These are phyloP conservation scores for Idris sp. DNA, from an alignment of 1,140 invertebrate species.

Conservation along the genomic window DNA sequence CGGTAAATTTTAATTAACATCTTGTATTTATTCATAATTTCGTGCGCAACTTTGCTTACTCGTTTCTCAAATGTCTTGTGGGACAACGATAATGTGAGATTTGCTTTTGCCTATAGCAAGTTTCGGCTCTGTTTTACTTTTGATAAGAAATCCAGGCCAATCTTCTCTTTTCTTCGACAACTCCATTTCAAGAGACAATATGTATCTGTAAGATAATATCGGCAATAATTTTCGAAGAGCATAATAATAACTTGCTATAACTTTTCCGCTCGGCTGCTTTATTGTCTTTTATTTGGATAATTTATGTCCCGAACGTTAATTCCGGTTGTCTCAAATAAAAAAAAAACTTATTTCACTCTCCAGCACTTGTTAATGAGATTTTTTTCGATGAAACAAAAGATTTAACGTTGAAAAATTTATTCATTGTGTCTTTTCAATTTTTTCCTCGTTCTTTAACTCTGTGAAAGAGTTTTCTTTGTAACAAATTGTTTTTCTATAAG, in stretches of 20 bases:
- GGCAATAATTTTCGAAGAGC: conserved; percentile 49
- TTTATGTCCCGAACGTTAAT: conserved; percentile 17
- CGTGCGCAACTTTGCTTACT: conserved; percentile 26
- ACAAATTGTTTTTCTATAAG: too few relatives aligned
- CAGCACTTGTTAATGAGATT: too few relatives aligned
- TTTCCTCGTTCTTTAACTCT: too few relatives aligned
- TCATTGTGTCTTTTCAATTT: too few relatives aligned
- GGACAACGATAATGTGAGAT: conserved; percentile 51
- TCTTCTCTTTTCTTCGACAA: conserved; percentile 57
- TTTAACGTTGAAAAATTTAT: too few relatives aligned
- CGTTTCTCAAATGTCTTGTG: conserved; percentile 45
- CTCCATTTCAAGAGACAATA: conserved; percentile 51
- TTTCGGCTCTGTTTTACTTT: conserved; percentile 39
- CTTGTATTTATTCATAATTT: conserved; percentile 67
- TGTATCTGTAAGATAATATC: conserved; percentile 54
- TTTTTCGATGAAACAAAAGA: too few relatives aligned
- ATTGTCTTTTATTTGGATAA: conserved; percentile 32
- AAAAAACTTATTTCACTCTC: too few relatives aligned
- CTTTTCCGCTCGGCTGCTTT: conserved; percentile 7
- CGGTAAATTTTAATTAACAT: conserved; percentile 66
- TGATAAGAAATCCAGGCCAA: conserved; percentile 58
- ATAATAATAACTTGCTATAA: conserved; percentile 26
- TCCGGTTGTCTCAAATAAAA: too few relatives aligned
- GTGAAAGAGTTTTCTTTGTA: too few relatives aligned
- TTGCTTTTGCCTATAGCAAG: conserved; percentile 46